Conservation (phyloP, 2,113 vertebrate genomes). For the Isurus oxyrinchus region DNA sequence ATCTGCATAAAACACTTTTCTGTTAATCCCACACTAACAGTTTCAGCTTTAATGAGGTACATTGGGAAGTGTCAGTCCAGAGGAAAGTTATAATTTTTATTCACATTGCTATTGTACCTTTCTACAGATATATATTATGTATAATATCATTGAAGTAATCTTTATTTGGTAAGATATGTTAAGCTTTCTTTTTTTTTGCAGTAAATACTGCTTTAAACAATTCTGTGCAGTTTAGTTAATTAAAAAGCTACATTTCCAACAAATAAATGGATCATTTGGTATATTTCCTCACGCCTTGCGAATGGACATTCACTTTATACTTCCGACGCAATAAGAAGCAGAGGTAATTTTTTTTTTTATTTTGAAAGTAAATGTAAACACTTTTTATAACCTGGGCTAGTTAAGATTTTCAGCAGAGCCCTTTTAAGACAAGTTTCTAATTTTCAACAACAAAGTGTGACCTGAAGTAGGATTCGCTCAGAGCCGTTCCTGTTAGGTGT, state of each 20-base stretch:
- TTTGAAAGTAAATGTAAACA: background rate
- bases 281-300: background rate
- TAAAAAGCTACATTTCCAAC: conserved; percentile 23
- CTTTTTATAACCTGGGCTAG: background rate
- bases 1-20: background rate
- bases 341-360: background rate
- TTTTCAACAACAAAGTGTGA: background rate
- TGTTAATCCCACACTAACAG: conserved; percentile 2
- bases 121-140: background rate
- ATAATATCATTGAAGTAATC: conserved; percentile 29
- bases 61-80: conserved; percentile 4
- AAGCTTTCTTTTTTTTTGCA: conserved; percentile 19
- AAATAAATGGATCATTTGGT: background rate
- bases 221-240: conserved; percentile 27
- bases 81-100: conserved; percentile 6
- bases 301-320: conserved; percentile 18
- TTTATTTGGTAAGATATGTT: conserved; percentile 21
- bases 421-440: background rate
- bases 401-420: background rate
- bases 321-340: background rate
- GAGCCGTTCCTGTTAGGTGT: background rate
- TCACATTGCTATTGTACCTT: conserved; percentile 12
- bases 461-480: background rate
- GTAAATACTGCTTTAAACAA: conserved; percentile 24
- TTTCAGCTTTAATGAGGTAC: conserved; percentile 21